Evolutionary conservation across 1,140 invertebrate species (phyloP).

Genomic region (Trigoniulus corallinus): DNA sequence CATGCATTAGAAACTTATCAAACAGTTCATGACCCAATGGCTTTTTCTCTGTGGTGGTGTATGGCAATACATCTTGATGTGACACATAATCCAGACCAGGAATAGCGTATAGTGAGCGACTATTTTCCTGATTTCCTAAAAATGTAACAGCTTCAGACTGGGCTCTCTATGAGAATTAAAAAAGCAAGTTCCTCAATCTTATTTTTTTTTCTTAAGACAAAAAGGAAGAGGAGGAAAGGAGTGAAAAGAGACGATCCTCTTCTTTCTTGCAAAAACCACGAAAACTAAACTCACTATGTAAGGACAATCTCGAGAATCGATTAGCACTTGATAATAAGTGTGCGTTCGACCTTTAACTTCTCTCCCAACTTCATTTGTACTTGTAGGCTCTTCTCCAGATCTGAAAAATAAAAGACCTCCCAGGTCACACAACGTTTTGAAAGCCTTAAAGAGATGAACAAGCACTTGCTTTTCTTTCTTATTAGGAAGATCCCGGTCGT

Average conservation of each 20-base stretch:
- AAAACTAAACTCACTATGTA: conserved; percentile 58
- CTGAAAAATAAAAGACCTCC: conserved; percentile 9
- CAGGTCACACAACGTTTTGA: no score
- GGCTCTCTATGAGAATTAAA: conserved; percentile 46
- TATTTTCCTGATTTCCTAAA: conserved; percentile 85
- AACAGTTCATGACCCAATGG: conserved; percentile 88
- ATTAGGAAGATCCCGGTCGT: conserved; percentile 67
- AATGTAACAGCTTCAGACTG: conserved; percentile 97
- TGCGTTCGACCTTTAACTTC: conserved; percentile 80
- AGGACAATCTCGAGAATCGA: conserved; percentile 88
- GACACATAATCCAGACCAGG: conserved; percentile 92
- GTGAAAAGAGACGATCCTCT: no score
- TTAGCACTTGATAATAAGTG: conserved; percentile 92
- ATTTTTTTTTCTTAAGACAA: no score
- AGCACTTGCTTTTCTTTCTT: conserved; percentile 23
- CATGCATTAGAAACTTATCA: conserved; percentile 79
- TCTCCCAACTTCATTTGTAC: conserved; percentile 46
- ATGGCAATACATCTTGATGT: conserved; percentile 85
- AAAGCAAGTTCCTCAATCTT: conserved; percentile 1
- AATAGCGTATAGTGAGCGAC: conserved; percentile 72
- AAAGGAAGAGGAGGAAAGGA: no score
- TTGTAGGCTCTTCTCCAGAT: conserved; percentile 20
- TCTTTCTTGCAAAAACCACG: no score
- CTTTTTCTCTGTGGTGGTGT: conserved; percentile 57
- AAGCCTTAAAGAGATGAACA: conserved; percentile 7